Evolutionary conservation across 2,888 invertebrate genomes (phyloP).

Genomic region (Blastobasis adustella): DNA sequence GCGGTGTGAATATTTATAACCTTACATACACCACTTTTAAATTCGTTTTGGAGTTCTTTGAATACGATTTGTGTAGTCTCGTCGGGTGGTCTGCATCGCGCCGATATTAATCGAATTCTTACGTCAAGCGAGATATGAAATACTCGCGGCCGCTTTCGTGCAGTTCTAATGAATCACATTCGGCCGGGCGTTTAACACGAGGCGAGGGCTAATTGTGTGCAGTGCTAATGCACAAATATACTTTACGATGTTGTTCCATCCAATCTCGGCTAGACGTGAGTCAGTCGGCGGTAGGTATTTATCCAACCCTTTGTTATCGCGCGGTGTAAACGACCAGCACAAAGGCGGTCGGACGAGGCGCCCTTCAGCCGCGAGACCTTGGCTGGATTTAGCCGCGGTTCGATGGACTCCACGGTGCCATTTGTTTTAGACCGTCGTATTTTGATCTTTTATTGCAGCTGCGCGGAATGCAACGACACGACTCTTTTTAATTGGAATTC

Average conservation of each 20-base stretch:
- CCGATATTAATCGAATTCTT: conserved; percentile 23
- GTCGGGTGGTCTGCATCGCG: conserved; percentile 42
- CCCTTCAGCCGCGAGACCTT: conserved; percentile 70
- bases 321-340: conserved; percentile 62
- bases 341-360: conserved; percentile 59
- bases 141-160: conserved; percentile 16
- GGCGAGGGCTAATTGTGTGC: conserved; percentile 10
- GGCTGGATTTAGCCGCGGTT: conserved; percentile 70
- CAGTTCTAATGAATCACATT: conserved; percentile 10
- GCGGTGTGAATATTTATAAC: conserved; percentile 30
- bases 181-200: conserved; percentile 5
- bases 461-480: conserved; percentile 40
- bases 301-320: conserved; percentile 65
- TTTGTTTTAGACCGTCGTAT: conserved; percentile 53
- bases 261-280: conserved; percentile 42
- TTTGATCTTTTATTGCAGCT: conserved; percentile 52
- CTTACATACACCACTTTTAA: conserved; percentile 27
- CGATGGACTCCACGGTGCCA: conserved; percentile 57
- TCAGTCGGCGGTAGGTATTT: conserved; percentile 44
- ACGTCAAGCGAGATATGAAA: conserved; percentile 17
- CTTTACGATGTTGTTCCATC: conserved; percentile 26
- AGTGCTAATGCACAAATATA: conserved; percentile 10
- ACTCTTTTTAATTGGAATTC: conserved; percentile 38
- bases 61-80: conserved; percentile 29
- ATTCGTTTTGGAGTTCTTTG: conserved; percentile 29